phyloP scores from a whole-genome alignment of 30 jellyfish, hydroid and myxozoan genomes.

The Rhopilema esculentum region DNA sequence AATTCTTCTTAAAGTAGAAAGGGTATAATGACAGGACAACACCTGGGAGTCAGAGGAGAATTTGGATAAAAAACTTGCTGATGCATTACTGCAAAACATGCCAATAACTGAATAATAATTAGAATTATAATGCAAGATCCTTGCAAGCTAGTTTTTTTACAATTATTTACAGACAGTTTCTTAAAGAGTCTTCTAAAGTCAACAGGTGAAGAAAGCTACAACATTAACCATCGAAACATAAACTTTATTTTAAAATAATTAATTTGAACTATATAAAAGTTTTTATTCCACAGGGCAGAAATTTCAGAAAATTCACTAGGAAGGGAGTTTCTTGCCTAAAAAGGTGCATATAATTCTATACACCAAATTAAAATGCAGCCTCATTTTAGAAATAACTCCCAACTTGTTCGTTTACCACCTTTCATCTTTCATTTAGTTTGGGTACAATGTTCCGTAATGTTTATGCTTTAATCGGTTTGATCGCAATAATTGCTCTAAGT shows the following conservation, averaged over 20 bases:
- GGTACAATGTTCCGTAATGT: neutral
- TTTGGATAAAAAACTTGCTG: constrained; percentile 26
- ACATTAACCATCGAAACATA: neutral
- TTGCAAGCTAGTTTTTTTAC: neutral
- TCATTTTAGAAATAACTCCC: neutral
- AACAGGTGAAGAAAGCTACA: neutral
- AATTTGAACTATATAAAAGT: neutral
- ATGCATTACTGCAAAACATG: constrained; percentile 21
- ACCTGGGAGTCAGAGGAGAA: constrained; percentile 88
- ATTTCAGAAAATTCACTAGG: neutral
- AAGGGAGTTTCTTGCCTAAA: neutral
- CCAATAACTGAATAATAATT: neutral
- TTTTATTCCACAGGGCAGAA: neutral
- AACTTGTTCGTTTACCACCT: neutral
- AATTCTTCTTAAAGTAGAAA: constrained; percentile 77
- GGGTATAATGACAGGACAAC: constrained; percentile 68
- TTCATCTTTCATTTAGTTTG: neutral
- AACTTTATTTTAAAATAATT: neutral
- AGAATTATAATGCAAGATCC: neutral
- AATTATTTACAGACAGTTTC: neutral
- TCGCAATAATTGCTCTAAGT: neutral
- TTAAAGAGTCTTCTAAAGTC: neutral
- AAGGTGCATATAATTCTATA: neutral
- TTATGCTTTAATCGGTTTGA: neutral
- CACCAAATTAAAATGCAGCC: neutral